Percentiles rank a stretch among this genome's conserved stretches.
Evolutionary conservation across 2,113 vertebrate genomes (phyloP).

Genomic region (Dipodomys merriami): DNA sequence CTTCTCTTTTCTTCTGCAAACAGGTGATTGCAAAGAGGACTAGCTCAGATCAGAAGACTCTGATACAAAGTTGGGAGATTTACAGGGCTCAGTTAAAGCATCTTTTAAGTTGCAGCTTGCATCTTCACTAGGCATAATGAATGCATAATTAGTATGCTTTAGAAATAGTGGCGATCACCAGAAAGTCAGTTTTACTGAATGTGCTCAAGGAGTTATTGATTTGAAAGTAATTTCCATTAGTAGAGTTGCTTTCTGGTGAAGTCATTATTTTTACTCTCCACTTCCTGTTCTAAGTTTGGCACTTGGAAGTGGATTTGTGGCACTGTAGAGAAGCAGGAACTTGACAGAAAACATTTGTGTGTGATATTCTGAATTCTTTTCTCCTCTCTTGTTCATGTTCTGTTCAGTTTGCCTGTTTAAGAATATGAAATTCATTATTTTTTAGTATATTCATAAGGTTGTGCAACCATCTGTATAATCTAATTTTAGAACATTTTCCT

Average conservation of each 20-base stretch:
- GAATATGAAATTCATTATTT: constrained; percentile 37
- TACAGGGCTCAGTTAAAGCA: no score
- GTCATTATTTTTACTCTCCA: constrained; percentile 22
- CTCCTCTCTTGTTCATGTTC: background rate
- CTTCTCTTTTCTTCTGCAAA: no score
- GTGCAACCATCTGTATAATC: background rate
- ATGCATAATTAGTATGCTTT: constrained; percentile 43
- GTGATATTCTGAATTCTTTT: background rate
- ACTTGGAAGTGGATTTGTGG: background rate
- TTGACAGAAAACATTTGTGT: constrained; percentile 48
- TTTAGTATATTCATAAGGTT: constrained; percentile 35
- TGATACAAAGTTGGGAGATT: no score
- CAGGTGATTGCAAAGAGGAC: no score
- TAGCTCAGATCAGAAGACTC: no score
- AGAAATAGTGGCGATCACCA: constrained; percentile 48
- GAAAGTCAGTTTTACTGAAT: constrained; percentile 14
- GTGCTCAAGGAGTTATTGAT: constrained; percentile 17
- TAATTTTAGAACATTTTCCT: constrained; percentile 62
- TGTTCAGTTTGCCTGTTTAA: constrained; percentile 8
- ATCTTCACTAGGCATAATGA: background rate
- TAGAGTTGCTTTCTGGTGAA: constrained; percentile 43
- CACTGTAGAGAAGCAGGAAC: constrained; percentile 18
- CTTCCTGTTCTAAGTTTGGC: constrained; percentile 44
- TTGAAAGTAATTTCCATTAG: constrained; percentile 24
- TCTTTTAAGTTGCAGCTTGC: no score